These are phyloP conservation scores for Diabrotica virgifera DNA, from an alignment of 1,140 invertebrate genomes.

Conservation along the genomic window DNA sequence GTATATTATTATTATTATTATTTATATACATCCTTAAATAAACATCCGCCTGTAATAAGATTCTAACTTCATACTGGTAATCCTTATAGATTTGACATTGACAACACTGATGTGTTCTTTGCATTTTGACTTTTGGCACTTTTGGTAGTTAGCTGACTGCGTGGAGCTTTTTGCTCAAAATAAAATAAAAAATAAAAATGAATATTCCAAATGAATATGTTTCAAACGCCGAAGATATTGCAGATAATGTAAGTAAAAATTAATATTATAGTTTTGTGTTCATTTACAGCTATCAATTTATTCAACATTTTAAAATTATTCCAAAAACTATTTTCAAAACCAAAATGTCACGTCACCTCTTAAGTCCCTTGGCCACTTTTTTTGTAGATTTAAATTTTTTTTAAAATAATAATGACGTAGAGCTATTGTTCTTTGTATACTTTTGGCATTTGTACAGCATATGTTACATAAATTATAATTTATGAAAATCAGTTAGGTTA, in stretches of 20 bases:
- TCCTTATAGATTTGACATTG: neutral
- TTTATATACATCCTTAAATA: too few species aligned
- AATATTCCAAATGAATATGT: conserved; percentile 84
- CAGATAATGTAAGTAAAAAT: conserved; percentile 78
- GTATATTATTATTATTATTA: too few species aligned
- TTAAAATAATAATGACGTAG: neutral
- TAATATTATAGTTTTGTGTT: conserved; percentile 25
- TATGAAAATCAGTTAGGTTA: neutral
- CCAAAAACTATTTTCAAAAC: conserved; percentile 24
- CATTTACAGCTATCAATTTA: conserved; percentile 13
- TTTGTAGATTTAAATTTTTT: neutral
- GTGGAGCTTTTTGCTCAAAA: conserved; percentile 36
- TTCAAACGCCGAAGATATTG: conserved; percentile 88
- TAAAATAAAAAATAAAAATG: conserved; percentile 56
- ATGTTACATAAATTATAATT: neutral
- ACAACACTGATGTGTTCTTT: neutral
- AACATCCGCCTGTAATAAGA: too few species aligned
- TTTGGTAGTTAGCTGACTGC: conserved; percentile 29
- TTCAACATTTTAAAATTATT: conserved; percentile 22
- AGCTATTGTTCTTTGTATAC: neutral
- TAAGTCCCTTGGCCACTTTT: conserved; percentile 5
- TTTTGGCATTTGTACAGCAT: conserved; percentile 18
- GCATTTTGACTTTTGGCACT: neutral
- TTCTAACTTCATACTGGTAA: too few species aligned
- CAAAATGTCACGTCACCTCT: conserved; percentile 33